Evolutionary conservation across 2,888 invertebrate genomes (phyloP), one percentile per base, ranked within the genome.

Genomic region (Imbricaverruca yamaguchii): DNA sequence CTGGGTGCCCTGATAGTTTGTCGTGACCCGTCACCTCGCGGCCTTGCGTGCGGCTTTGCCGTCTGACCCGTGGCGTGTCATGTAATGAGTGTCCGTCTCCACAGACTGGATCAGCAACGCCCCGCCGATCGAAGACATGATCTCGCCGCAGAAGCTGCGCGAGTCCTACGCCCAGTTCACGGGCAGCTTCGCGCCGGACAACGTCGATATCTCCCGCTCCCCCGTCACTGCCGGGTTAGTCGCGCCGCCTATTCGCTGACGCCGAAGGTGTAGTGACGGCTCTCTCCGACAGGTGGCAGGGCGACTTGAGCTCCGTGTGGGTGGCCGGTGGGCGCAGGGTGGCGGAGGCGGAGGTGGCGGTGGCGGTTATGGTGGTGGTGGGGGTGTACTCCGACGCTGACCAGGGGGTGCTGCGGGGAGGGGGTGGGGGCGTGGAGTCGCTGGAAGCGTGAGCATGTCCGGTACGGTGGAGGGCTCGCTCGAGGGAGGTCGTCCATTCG

Each of bases 81-180:
- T 4, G 39, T 4, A 39, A 39, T 39, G 39, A 1, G 39, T 39
- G 39, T 4, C 39, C 39, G 39, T 39, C 2, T 39, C 39, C 39
- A 39, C 74, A 74, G 74, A 74, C 74, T 74, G 74, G 74, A 21
- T 74, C 74, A 74, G 39, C 74, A 53, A 18, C 8, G 74, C 74
- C 0, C 74, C 74, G 53, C 21, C 74, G 9, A 21, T 74, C 21
- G 74, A 74, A 55, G 74, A 74, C 23, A 74, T 53, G 53, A 74
- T 74, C 55, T 74, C 74, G 21, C 74, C 74, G 53, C 74, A 88
- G 81, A 87, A 85, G 83, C 86, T 87, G 80, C 88, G 88, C 85
- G 88, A 88, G 82, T 87, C 85, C 83, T 89, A 88, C 84, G 86
- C 88, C 81, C 88, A 88, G 81, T 85, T 87, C 80, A 87, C 84